Percentiles rank a stretch among this genome's conserved stretches.
Evolutionary conservation across 1,140 invertebrate species (phyloP).

Genomic region (Lutraria rhynchaena): DNA sequence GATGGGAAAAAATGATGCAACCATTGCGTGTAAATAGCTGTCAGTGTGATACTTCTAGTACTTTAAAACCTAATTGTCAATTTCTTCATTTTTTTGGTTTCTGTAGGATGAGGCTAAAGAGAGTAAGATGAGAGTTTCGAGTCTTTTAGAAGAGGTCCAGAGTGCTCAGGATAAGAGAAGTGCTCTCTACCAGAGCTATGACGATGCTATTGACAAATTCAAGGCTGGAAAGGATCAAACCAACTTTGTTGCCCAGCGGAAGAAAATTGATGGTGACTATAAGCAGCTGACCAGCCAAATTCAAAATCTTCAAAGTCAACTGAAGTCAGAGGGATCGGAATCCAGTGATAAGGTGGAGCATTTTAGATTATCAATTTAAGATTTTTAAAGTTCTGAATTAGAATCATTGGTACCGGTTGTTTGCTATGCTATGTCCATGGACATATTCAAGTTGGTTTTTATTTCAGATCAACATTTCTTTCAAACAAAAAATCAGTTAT

Average conservation of each 20-base stretch:
- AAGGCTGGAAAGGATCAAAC: conserved; percentile 87
- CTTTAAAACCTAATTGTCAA: no score
- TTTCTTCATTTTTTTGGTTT: no score
- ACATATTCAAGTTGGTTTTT: not conserved
- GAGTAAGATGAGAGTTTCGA: conserved; percentile 83
- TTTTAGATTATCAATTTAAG: not conserved
- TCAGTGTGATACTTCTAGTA: no score
- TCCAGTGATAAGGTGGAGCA: conserved; percentile 85
- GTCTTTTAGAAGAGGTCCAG: conserved; percentile 84
- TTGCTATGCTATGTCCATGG: not conserved
- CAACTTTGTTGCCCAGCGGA: conserved; percentile 83
- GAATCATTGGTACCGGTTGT: not conserved
- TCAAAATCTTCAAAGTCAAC: conserved; percentile 84
- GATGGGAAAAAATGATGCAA: no score
- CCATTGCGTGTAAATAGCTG: no score
- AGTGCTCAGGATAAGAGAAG: conserved; percentile 86
- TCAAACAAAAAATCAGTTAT: no score
- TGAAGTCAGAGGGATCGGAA: conserved; percentile 87
- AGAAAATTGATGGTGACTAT: conserved; percentile 87
- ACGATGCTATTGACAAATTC: conserved; percentile 86
- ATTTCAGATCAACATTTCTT: no score
- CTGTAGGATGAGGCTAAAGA: conserved; percentile 85
- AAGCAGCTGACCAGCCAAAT: conserved; percentile 86
- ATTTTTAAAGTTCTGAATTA: not conserved
- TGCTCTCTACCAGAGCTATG: conserved; percentile 86